Conservation (phyloP, 37 sponge, comb jelly and placozoan species). For the Ephydatia muelleri region DNA sequence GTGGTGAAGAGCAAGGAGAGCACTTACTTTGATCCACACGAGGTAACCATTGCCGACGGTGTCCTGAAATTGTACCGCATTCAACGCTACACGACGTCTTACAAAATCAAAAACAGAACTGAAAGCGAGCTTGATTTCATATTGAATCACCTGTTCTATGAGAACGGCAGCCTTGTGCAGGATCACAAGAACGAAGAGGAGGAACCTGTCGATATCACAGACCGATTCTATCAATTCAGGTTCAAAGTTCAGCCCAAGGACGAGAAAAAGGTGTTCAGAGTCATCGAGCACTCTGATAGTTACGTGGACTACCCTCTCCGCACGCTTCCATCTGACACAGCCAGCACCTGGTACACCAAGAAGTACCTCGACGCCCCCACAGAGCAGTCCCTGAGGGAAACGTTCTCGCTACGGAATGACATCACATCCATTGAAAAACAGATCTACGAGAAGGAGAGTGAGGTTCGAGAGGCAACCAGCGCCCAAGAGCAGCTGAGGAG, state of each 20-base stretch:
- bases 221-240: slow-evolving; percentile 87
- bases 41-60: slow-evolving; percentile 47
- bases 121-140: slow-evolving; percentile 79
- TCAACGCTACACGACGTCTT: slow-evolving; percentile 57
- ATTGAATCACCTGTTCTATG: slow-evolving; percentile 87
- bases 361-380: slow-evolving; percentile 22
- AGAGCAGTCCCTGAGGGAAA: slow-evolving; percentile 30
- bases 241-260: slow-evolving; percentile 63
- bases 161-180: slow-evolving; percentile 81
- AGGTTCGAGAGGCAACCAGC: slow-evolving; percentile 69
- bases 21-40: slow-evolving; percentile 47
- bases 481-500: slow-evolving; percentile 67
- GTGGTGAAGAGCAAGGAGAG: slow-evolving; percentile 55
- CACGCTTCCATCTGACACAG: slow-evolving; percentile 20
- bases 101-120: slow-evolving; percentile 76
- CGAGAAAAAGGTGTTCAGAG: slow-evolving; percentile 80
- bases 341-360: slow-evolving; percentile 27
- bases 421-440: slow-evolving; percentile 3
- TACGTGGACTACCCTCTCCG: slow-evolving; percentile 22
- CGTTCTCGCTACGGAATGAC: slow-evolving; percentile 18
- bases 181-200: slow-evolving; percentile 68
- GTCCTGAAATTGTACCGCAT: slow-evolving; percentile 30
- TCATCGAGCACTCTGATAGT: slow-evolving; percentile 59
- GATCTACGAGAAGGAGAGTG: slow-evolving; percentile 76
- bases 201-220: slow-evolving; percentile 95